phyloP scores from a whole-genome alignment of 2,113 vertebrate species.

The Rallus limicola region DNA sequence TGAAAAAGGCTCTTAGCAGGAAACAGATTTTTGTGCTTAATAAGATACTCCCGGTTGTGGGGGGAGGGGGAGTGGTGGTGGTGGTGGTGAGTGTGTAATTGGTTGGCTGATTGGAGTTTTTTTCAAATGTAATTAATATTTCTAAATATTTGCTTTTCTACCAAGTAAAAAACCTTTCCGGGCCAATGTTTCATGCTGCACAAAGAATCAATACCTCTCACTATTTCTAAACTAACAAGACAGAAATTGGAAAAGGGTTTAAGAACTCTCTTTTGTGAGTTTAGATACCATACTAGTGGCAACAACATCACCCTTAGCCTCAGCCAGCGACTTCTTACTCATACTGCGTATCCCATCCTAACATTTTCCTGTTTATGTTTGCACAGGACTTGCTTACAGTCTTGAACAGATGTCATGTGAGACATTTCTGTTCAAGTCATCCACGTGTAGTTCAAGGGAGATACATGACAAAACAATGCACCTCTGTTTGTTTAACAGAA shows the following conservation, averaged over 20 bases:
- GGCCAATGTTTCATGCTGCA: background rate
- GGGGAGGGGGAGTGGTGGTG: too few relatives aligned
- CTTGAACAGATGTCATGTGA: background rate
- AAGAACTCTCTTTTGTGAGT: conserved; percentile 11
- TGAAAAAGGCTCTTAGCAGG: background rate
- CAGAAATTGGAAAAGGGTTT: conserved; percentile 36
- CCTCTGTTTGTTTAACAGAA: background rate
- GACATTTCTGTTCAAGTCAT: background rate
- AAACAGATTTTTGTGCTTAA: background rate
- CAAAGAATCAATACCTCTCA: conserved; percentile 12
- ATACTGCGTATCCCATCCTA: background rate
- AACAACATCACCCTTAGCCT: background rate
- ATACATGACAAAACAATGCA: background rate
- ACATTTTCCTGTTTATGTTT: background rate
- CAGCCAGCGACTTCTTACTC: background rate
- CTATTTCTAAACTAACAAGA: conserved; percentile 54
- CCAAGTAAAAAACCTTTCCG: background rate
- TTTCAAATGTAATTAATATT: background rate
- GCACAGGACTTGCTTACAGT: background rate
- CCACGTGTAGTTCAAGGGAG: background rate
- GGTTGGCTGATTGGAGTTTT: background rate
- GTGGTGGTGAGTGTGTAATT: too few relatives aligned
- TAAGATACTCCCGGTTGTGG: background rate
- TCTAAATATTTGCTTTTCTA: background rate
- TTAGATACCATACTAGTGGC: conserved; percentile 24